Base-by-base conservation (phyloP, 2,113 vertebrate genomes). In the Osmerus mordax region DNA sequence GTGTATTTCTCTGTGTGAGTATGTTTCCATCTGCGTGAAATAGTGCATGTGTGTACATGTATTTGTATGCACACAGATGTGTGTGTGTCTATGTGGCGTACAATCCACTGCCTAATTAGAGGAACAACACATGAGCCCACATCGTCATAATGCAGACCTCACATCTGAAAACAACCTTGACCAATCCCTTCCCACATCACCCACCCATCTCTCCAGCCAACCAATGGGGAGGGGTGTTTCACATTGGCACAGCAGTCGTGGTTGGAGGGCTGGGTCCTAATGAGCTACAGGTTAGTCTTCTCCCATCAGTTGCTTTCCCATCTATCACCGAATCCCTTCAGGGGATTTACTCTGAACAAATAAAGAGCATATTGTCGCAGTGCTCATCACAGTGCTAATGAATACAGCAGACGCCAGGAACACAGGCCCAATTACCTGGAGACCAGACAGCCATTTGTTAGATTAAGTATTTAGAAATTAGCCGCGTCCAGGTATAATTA, bases 401-500 rank as follows among this genome's bases (percentile, higher is more conserved):
- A 65, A 19, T 51, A 9, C n/a, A 51, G 18, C 64, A 65, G 64
- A 65, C 32, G 32, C 36, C 13, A 13, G 47, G 64, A 65, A 65
- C 64, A 65, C 64, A 23, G n/a, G 47, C 29, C 11, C 36, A 47
- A 65, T 65, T 51, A 51, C 64, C 64, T 47, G 41, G 64, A 41
- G 41, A 65, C 25, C 19, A 3, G 64, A 12, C 64, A 65, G 64
- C 32, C 64, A 65, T 65, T 65, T 65, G 64, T 65, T 65, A 51
- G 19, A 65, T 65, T 65, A 65, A 65, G 64, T 65, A 51, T 65
- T 65, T 51, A 18, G 41, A 65, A 65, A 29, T 65, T 21, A 16
- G n/a, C 18, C 11, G 19, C 9, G 41, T 65, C 64, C 64, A 65
- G 64, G 64, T 65, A 51, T 65, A 65, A 65, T 65, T 65, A 65